Evolutionary conservation across 2,888 invertebrate genomes (phyloP), one percentile per base, ranked within the genome.

Genomic region (Leucoptera coffeella): DNA sequence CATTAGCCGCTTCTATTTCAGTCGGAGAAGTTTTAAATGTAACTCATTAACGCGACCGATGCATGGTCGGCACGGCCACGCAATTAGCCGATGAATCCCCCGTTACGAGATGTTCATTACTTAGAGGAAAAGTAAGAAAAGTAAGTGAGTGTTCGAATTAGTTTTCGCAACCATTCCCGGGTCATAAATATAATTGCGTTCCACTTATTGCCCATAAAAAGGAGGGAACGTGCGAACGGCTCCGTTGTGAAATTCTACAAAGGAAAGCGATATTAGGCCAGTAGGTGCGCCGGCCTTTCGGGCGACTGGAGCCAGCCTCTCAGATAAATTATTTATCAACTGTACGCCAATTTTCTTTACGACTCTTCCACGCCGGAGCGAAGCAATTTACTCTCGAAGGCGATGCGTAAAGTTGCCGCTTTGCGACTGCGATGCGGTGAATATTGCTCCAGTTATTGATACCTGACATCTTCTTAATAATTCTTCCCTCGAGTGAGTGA

Each of bases 311-410:
- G 59, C 57, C 27, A 58, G 59, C 61, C 65, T 65, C 59, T 64
- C 60, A 65, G 61, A 69, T 69, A 67, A 67, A 69, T 69, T 67
- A 69, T 69, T 69, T 69, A 69, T 67, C 67, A 69, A 69, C 65
- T 65, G 67, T 67, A 67, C 65, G 62, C 67, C 69, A 69, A 69
- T 69, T 69, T 69, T 67, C 69, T 69, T 69, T 69, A 69, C 64
- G 67, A 67, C 65, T 67, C 67, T 65, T 65, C 65, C 61, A 64
- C n/a, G n/a, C 59, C 65, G 65, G 56, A 60, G 59, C 60, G 53
- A 55, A 62, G 67, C 65, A 67, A 69, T 69, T 67, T 67, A 52
- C 58, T 62, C 53, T 49, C 51, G 65, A 61, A 64, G 59, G 64
- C 64, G 61, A 67, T 65, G 65, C 67, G 65, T 67, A 62, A 61